Conservation (phyloP, 2,113 vertebrate species). For the Lepus europaeus region DNA sequence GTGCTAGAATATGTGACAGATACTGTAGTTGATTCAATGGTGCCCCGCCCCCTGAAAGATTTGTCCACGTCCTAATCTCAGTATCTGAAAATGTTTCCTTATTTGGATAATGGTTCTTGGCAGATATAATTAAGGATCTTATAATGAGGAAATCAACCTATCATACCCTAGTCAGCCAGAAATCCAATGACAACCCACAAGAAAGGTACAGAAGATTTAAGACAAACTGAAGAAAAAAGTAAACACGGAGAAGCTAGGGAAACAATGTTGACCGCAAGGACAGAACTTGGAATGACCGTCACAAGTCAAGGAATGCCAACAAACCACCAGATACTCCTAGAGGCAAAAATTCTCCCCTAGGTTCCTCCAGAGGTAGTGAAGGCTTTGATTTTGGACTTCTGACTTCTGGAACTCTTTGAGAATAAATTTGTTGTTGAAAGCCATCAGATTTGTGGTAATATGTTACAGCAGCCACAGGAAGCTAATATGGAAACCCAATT, state of each 20-base stretch:
- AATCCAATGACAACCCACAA: not conserved
- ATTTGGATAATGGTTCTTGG: not conserved
- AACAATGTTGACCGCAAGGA: not conserved
- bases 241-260: not conserved
- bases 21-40: not conserved
- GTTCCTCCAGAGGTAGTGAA: not conserved
- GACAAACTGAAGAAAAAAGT: not conserved
- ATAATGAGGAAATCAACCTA: not conserved
- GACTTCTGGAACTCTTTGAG: not conserved
- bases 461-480: constrained; percentile 18
- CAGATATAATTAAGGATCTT: constrained; percentile 19
- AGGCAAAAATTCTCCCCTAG: not conserved
- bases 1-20: not conserved
- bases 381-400: not conserved
- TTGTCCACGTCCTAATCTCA: not conserved
- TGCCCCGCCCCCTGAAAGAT: not conserved
- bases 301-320: not conserved
- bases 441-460: not conserved
- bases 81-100: not conserved
- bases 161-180: not conserved
- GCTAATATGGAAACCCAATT: not conserved
- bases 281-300: not conserved
- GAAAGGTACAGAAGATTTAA: not conserved
- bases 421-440: not conserved
- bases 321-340: not conserved